A percentile compares a stretch with the other conserved stretches of the same genome.
Evolutionary conservation across 1,140 invertebrate genomes (phyloP).

Genomic region (Drosophila ficusphila): DNA sequence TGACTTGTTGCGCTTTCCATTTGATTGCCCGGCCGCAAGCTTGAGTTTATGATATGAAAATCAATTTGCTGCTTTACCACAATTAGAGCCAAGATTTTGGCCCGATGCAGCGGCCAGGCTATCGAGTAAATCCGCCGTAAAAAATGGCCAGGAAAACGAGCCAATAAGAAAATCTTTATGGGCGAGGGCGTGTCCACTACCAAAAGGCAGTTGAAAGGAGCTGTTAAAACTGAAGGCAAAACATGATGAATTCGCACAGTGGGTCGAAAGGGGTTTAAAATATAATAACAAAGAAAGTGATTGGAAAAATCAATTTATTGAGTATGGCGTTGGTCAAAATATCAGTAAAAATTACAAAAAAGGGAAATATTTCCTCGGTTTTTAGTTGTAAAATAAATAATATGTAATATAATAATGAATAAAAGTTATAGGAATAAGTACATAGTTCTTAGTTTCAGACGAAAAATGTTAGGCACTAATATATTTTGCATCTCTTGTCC

Average conservation of each 20-base stretch:
- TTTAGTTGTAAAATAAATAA: too few species aligned
- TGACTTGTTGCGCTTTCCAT: constrained; percentile 57
- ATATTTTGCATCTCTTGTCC: too few species aligned
- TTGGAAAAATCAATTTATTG: too few species aligned
- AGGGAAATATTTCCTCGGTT: too few species aligned
- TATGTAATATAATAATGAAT: too few species aligned
- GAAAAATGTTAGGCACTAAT: too few species aligned
- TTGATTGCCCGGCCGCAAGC: constrained; percentile 17
- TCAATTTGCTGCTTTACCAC: constrained; percentile 46
- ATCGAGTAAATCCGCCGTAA: constrained; percentile 13
- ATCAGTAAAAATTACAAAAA: too few species aligned
- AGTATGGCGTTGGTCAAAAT: too few species aligned
- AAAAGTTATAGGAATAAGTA: too few species aligned
- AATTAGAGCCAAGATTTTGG: constrained; percentile 36
- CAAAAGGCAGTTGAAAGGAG: constrained; percentile 13
- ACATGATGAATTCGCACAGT: constrained; percentile 10
- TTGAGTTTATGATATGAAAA: constrained; percentile 31
- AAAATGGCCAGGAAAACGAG: constrained; percentile 11
- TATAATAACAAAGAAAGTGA: too few species aligned
- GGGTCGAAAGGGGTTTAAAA: neutral
- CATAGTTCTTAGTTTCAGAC: too few species aligned
- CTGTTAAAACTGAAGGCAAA: constrained; percentile 21
- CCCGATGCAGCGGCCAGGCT: constrained; percentile 15
- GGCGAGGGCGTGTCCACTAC: constrained; percentile 19
- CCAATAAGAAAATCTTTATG: constrained; percentile 17